These are phyloP conservation scores for Gadus macrocephalus DNA, from an alignment of 2,113 vertebrate species.

Conservation along the genomic window DNA sequence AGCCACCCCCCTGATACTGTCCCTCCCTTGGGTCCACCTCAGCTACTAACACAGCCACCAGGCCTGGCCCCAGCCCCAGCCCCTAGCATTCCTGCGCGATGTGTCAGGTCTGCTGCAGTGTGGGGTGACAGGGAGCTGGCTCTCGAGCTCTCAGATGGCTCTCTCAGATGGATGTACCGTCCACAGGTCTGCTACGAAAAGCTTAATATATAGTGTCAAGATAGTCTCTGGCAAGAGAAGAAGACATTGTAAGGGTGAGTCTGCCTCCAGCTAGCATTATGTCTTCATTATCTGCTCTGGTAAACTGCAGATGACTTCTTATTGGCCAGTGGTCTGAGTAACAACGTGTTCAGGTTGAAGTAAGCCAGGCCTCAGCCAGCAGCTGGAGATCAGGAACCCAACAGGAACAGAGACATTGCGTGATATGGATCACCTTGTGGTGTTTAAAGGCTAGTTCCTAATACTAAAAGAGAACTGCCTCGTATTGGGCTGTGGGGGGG, in stretches of 20 bases:
- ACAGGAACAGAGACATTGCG: neutral
- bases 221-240: too few relatives aligned
- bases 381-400: neutral
- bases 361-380: neutral
- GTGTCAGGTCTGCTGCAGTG: neutral
- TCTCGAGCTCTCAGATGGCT: neutral
- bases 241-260: too few relatives aligned
- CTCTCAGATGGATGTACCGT: too few relatives aligned
- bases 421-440: neutral
- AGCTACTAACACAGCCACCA: slow-evolving; percentile 12
- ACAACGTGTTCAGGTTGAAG: neutral
- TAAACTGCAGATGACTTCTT: too few relatives aligned
- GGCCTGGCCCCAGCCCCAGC: neutral
- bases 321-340: neutral
- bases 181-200: too few relatives aligned
- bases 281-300: too few relatives aligned
- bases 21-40: too few relatives aligned
- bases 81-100: neutral
- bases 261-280: too few relatives aligned
- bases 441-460: neutral
- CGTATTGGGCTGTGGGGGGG: too few relatives aligned
- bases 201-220: too few relatives aligned
- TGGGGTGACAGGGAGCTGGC: neutral
- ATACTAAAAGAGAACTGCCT: too few relatives aligned
- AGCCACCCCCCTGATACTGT: neutral